phyloP scores from a whole-genome alignment of 2,113 vertebrate species.

The Bubalus kerabau region DNA sequence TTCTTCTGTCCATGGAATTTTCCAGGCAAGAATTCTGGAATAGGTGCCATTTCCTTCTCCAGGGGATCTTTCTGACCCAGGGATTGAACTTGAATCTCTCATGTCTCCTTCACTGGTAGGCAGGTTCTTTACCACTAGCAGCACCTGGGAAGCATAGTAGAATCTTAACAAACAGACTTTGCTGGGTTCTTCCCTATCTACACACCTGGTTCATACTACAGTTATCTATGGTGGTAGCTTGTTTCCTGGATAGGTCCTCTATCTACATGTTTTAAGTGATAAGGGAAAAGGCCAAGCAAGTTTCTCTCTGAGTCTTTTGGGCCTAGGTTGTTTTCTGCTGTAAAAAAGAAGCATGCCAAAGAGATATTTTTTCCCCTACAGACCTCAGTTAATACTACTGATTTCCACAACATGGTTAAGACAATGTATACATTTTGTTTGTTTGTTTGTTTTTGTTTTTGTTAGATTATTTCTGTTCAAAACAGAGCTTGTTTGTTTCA shows the following conservation, averaged over 20 bases:
- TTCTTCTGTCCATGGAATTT: no score
- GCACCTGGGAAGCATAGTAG: background rate
- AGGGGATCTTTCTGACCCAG: no score
- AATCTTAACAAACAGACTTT: background rate
- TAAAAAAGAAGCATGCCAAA: background rate
- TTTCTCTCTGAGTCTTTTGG: background rate
- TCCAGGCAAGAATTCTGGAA: no score
- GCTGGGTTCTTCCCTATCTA: background rate
- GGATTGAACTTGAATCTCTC: no score
- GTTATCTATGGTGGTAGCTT: background rate
- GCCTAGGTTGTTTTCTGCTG: background rate
- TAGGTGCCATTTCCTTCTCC: no score
- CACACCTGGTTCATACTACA: background rate
- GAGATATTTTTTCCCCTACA: background rate
- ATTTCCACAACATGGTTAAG: background rate
- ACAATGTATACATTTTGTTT: background rate
- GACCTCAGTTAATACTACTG: background rate
- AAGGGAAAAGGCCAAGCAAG: background rate
- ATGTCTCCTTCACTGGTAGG: no score
- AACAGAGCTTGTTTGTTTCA: background rate
- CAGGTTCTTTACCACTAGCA: no score
- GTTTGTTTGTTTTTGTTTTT: background rate
- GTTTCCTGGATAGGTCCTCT: background rate
- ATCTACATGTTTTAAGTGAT: background rate
- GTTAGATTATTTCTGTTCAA: background rate